Evolutionary conservation across 2,113 vertebrate species (phyloP).

Genomic region (Rhinolophus sinicus): DNA sequence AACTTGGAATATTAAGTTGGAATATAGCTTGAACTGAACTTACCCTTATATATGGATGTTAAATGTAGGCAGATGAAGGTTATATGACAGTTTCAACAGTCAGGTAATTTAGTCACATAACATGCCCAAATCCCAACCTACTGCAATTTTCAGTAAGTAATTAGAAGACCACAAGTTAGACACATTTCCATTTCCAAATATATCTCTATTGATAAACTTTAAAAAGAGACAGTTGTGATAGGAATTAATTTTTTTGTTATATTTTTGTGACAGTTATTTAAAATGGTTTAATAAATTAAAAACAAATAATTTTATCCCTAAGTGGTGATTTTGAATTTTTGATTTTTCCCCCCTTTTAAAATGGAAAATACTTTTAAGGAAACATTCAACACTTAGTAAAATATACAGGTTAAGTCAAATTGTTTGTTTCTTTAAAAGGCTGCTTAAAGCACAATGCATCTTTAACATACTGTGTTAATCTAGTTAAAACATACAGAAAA

Average conservation of each 20-base stretch:
- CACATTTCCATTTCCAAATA: neutral
- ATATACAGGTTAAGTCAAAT: neutral
- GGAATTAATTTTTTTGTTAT: neutral
- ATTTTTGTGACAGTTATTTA: neutral
- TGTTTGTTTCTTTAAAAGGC: neutral
- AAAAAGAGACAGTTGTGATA: neutral
- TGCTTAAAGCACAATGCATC: neutral
- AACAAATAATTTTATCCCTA: neutral
- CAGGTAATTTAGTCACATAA: neutral
- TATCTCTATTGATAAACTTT: neutral
- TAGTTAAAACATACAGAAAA: neutral
- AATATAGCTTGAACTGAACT: neutral
- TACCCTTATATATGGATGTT: neutral
- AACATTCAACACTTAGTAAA: neutral
- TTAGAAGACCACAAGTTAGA: neutral
- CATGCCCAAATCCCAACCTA: neutral
- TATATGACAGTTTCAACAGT: neutral
- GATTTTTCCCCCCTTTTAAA: neutral
- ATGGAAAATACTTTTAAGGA: neutral
- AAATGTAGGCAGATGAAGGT: neutral
- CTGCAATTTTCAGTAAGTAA: neutral
- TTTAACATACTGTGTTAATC: neutral
- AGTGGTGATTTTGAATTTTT: neutral
- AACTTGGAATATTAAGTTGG: neutral
- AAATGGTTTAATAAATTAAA: neutral